Conservation (phyloP, 2,797 vertebrate genomes). For the Tarsius wallacei region DNA sequence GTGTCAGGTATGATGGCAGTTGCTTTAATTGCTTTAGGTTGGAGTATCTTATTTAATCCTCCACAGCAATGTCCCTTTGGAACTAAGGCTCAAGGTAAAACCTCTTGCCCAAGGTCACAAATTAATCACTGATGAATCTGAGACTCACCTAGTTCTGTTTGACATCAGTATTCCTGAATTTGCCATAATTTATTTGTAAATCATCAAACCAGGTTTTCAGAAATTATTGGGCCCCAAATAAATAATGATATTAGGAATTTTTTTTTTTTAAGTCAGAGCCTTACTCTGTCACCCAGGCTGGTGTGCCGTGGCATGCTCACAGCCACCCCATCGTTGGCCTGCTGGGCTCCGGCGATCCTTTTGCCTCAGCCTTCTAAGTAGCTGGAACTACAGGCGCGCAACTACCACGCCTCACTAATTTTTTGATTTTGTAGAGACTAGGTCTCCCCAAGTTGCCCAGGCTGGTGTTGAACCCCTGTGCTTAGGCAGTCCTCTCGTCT, state of each 20-base stretch:
- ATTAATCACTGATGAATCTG: constrained; percentile 17
- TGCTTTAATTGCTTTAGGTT: background rate
- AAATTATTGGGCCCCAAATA: background rate
- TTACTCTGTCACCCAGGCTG: too few species aligned
- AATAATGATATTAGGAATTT: constrained; percentile 51
- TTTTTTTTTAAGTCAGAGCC: background rate
- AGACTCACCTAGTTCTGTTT: background rate
- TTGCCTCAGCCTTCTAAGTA: too few species aligned
- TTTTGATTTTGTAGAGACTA: too few species aligned
- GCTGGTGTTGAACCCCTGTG: too few species aligned
- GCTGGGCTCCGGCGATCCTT: too few species aligned
- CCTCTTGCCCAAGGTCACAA: background rate
- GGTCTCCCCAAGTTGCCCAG: too few species aligned
- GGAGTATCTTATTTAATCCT: background rate
- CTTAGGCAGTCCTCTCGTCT: too few species aligned
- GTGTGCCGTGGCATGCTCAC: too few species aligned
- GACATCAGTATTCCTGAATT: background rate
- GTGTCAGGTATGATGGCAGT: constrained; percentile 1
- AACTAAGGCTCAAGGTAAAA: background rate
- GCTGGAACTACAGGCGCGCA: too few species aligned
- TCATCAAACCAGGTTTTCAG: constrained; percentile 21
- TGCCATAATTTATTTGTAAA: constrained; percentile 53
- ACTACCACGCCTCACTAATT: too few species aligned
- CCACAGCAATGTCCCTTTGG: background rate
- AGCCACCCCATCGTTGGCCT: too few species aligned